A percentile compares a stretch with the other conserved stretches of the same genome.
These are phyloP conservation scores for Delichon dasypus DNA, from an alignment of 2,797 vertebrate species.

Conservation along the genomic window DNA sequence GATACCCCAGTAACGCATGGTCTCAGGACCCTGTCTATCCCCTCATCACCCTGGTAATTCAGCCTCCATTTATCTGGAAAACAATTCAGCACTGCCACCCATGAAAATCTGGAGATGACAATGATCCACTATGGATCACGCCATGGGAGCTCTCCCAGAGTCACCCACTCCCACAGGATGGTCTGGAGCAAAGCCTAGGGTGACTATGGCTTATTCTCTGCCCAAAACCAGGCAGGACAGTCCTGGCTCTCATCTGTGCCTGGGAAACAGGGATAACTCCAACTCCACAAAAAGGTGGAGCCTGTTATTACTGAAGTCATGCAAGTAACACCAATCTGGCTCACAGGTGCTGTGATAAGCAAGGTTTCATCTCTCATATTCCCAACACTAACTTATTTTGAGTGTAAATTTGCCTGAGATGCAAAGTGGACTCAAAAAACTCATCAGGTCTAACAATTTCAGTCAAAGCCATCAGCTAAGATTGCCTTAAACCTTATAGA, in stretches of 20 bases:
- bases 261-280: not conserved
- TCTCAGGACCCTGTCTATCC: too few species aligned
- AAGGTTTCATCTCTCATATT: not conserved
- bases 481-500: not conserved
- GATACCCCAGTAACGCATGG: accelerated
- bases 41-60: not conserved
- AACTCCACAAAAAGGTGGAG: not conserved
- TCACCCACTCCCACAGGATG: accelerated
- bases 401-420: not conserved
- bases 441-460: not conserved
- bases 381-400: not conserved
- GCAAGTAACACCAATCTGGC: not conserved
- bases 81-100: not conserved
- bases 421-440: not conserved
- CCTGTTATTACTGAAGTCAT: not conserved
- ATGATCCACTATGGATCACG: accelerated
- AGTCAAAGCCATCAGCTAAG: not conserved
- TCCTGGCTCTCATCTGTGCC: not conserved
- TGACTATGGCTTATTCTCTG: not conserved
- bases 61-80: not conserved
- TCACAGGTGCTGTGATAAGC: not conserved
- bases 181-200: not conserved
- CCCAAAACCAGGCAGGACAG: not conserved
- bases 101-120: not conserved
- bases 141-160: not conserved